Base-by-base conservation (phyloP, 53 echinoderm and acorn worm genomes). In the Echinarachnius parma region DNA sequence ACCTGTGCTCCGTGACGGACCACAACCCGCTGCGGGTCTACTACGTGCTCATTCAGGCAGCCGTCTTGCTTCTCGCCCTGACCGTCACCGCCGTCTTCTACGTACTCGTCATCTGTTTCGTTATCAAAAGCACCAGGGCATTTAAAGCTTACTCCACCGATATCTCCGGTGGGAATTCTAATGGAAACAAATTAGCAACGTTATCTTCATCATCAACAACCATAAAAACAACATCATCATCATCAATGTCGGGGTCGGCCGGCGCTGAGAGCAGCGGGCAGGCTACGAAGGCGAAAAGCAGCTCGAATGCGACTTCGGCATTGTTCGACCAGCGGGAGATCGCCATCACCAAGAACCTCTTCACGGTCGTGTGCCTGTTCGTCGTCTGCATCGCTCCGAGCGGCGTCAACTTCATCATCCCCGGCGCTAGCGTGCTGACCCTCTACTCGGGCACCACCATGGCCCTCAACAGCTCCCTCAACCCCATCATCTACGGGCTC, bases 401-500 rank as follows among this genome's bases (percentile, higher is more conserved):
- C 26, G 56, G 36, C 1, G 58, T 57, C 0, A 72, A 72, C 44
- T 72, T 72, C 56, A 37, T 42, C 57, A 72, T 72, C 16, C 74
- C 74, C 36, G 74, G 74, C 24, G 58, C 57, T 3, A 72, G 74
- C 44, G 23, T 72, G 7, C 14, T 57, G 9, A 72, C 74, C n/a
- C 42, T 72, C 16, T 72, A 72, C 42, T n/a, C 57, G 5, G 44
- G 57, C 3, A 25, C 33, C 32, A 56, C 56, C 31, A 39, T 56
- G 39, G 0, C 58, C 7, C 2, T 72, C 16, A 72, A 72, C 74
- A 72, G 74, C 57, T 13, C 58, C 42, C 29, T 72, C 2, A 72
- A 72, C 28, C 74, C 74, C 5, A 53, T 72, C 37, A 72, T 72
- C 57, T 72, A 72, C 29, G 74, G 74, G 21, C 74, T 72, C 27